Base-by-base conservation (phyloP, 2,113 vertebrate species). In the Ceuthmochares aereus region DNA sequence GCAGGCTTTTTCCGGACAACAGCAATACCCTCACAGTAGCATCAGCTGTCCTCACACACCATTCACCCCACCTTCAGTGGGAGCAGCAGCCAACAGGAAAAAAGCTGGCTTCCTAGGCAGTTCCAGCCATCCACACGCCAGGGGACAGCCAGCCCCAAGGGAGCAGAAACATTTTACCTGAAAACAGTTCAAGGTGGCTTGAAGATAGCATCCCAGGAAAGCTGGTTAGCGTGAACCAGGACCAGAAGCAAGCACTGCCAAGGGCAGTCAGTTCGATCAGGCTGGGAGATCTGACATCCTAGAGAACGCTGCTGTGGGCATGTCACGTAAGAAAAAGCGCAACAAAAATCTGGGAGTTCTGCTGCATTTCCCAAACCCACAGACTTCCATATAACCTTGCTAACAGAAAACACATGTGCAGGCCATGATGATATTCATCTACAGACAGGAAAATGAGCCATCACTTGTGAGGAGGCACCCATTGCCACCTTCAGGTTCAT, bases 401-500 rank as follows among this genome's bases (percentile, higher is more conserved):
- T 32, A 68, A 66, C 17, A 80, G 16, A 63, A n/a, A 14, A 47
- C 9, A 8, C 3, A 2, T 1, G 2, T 3, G 26, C 49, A 82
- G 12, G 20, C 25, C 49, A 30, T 0, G 26, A 29, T 9, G 6
- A 47, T 4, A 3, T 64, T 69, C 25, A 62, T 14, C 23, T 37
- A 19, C 20, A 17, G 1, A 11, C 0, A 19, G 1, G 66, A 67
- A 51, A 67, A 56, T 1, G 2, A 56, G 54, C 19, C 43, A 14
- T 3, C 20, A 29, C 51, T 54, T 29, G 10, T 34, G 36, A 51
- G n/a, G 34, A 3, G 17, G 55, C 21, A 43, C 26, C 30, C 13
- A n/a, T 12, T 47, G 62, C 45, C 25, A n/a, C 3, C 3, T 22
- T 63, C 40, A 51, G 37, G 42, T 11, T 47, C 37, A 37, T 12